A percentile compares a stretch with the other conserved stretches of the same genome.
Conservation (phyloP, 2,888 invertebrate genomes). For the Parthenolecanium corni region DNA sequence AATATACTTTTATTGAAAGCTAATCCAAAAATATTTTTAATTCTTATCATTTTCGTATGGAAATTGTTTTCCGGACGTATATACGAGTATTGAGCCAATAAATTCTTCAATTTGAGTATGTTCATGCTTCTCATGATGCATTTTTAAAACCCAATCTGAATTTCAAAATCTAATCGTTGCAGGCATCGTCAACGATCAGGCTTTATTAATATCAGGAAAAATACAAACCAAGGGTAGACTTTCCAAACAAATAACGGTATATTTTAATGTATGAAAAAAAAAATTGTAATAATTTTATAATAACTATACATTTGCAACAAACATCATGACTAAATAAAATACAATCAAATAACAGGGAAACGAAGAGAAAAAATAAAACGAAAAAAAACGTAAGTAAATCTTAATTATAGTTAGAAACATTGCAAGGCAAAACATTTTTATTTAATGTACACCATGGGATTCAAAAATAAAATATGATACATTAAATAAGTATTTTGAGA, state of each 20-base stretch:
- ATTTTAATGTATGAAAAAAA: conserved; percentile 16
- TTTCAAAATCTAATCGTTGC: no score
- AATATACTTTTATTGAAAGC: no score
- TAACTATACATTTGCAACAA: conserved; percentile 16
- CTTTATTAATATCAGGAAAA: no score
- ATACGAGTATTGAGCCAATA: no score
- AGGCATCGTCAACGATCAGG: no score
- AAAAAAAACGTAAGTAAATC: neutral
- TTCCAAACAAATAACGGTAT: neutral
- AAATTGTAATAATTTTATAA: conserved; percentile 11
- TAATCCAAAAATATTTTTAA: no score
- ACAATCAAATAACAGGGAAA: conserved; percentile 27
- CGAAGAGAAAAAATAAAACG: conserved; percentile 12
- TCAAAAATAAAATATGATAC: conserved; percentile 5
- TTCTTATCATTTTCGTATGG: no score
- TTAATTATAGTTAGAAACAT: neutral
- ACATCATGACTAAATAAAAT: conserved; percentile 23
- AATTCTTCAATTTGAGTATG: no score
- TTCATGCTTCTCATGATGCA: no score
- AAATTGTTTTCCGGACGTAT: no score
- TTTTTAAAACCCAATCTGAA: no score
- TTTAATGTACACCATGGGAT: neutral
- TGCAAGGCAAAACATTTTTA: neutral
- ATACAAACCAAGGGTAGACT: neutral
- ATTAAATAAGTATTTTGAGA: neutral